Percentiles rank a stretch among this genome's conserved stretches.
Evolutionary conservation across 2,888 invertebrate genomes (phyloP).

Genomic region (Imbricaverruca yamaguchii): DNA sequence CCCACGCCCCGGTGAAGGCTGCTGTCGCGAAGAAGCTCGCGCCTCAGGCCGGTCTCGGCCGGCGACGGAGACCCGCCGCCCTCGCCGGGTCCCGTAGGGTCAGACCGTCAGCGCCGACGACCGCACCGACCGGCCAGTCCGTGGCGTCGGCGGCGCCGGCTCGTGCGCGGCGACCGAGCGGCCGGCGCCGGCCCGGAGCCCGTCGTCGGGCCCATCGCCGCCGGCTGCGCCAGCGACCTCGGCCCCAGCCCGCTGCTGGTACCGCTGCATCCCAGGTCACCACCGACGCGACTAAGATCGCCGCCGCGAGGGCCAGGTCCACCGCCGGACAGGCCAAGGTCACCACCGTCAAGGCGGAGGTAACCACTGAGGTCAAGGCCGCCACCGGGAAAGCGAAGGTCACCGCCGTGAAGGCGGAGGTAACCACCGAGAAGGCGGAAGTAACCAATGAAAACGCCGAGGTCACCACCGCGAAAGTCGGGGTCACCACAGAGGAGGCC

Average conservation of each 20-base stretch:
- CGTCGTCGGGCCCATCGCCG: not conserved
- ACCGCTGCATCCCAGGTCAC: not conserved
- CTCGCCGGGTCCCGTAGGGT: too few species aligned
- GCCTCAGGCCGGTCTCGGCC: too few species aligned
- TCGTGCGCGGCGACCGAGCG: not conserved
- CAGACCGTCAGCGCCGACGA: not conserved
- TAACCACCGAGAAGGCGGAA: not conserved
- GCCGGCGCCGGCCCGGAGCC: not conserved
- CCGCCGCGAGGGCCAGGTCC: too few species aligned
- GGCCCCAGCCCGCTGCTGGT: not conserved
- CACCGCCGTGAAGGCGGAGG: too few species aligned
- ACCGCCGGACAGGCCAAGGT: too few species aligned
- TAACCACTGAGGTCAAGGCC: too few species aligned
- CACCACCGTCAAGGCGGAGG: too few species aligned
- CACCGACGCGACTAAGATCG: too few species aligned
- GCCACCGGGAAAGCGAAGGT: too few species aligned
- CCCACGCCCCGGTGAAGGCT: too few species aligned
- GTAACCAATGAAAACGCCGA: not conserved
- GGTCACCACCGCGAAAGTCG: not conserved
- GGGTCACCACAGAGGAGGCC: not conserved
- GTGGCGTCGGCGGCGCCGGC: not conserved
- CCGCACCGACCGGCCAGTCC: not conserved
- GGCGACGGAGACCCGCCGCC: too few species aligned
- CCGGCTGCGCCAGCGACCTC: not conserved
- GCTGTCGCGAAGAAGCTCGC: too few species aligned